Percentiles rank a stretch among this genome's conserved stretches.
phyloP scores from a whole-genome alignment of 2,797 vertebrate species.

The Enteromius fasciolatus region DNA sequence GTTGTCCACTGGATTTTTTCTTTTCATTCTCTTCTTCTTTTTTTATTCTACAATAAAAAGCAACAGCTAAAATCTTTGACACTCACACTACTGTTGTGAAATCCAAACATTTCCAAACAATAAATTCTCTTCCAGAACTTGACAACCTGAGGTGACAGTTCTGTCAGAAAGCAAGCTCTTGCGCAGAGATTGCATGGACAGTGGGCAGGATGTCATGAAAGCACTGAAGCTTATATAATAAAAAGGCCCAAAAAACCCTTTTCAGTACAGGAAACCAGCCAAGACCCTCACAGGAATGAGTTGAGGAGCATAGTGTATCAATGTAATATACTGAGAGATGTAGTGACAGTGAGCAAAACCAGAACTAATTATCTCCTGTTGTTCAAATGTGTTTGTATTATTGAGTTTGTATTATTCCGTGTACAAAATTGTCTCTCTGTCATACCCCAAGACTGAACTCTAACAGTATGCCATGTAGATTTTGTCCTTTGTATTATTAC shows the following conservation, averaged over 20 bases:
- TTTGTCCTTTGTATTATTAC: not conserved
- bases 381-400: not conserved
- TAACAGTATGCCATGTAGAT: not conserved
- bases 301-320: constrained; percentile 36
- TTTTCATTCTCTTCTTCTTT: not conserved
- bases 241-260: constrained; percentile 3
- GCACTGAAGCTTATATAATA: constrained; percentile 30
- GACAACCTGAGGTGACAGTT: constrained; percentile 28
- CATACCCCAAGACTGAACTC: not conserved
- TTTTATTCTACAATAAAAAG: not conserved
- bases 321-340: not conserved
- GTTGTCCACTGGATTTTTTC: too few species aligned
- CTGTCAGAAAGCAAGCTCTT: constrained; percentile 40
- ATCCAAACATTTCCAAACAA: not conserved
- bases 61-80: not conserved
- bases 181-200: constrained; percentile 44
- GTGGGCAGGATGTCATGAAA: constrained; percentile 35
- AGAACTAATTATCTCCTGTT: constrained; percentile 33
- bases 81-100: not conserved
- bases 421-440: not conserved
- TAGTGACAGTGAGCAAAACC: constrained; percentile 14
- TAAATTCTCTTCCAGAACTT: constrained; percentile 32
- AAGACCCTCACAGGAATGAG: constrained; percentile 12
- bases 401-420: not conserved
- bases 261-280: constrained; percentile 43